These are phyloP conservation scores for Epirrhoe tristata DNA, from an alignment of 2,888 invertebrate species.

Conservation along the genomic window DNA sequence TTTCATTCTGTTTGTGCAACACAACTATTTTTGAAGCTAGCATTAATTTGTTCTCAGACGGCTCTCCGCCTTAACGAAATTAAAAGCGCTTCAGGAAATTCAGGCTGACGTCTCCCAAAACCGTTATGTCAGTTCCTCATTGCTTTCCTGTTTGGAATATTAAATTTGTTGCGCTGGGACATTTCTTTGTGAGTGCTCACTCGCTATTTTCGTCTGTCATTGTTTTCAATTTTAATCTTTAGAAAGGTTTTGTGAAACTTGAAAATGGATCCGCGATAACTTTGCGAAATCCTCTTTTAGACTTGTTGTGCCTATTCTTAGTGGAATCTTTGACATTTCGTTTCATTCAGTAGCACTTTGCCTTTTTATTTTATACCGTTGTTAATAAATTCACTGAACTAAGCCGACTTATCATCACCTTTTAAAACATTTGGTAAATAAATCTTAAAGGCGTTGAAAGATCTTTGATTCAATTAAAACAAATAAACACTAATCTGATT, in stretches of 20 bases:
- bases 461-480: too few species aligned
- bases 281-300: conserved; percentile 15
- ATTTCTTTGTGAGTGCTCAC: conserved; percentile 24
- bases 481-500: too few species aligned
- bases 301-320: conserved; percentile 1
- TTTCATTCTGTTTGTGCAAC: neutral
- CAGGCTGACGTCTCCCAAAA: conserved; percentile 26
- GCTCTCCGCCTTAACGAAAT: conserved; percentile 19
- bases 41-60: conserved; percentile 11
- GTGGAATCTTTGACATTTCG: neutral
- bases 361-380: too few species aligned
- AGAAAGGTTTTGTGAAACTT: conserved; percentile 27
- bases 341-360: neutral
- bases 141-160: conserved; percentile 28
- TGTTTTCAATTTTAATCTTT: conserved; percentile 33
- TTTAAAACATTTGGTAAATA: too few species aligned
- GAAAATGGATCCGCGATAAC: conserved; percentile 17
- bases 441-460: too few species aligned
- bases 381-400: too few species aligned
- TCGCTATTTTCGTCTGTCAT: conserved; percentile 31
- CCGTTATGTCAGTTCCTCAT: conserved; percentile 23
- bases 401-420: too few species aligned
- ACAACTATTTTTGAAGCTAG: conserved; percentile 2
- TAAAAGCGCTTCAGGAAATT: conserved; percentile 21
- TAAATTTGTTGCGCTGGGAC: conserved; percentile 24